A percentile compares a stretch with the other conserved stretches of the same genome.
phyloP scores from a whole-genome alignment of 2,888 invertebrate genomes.

The Tipula helvola region DNA sequence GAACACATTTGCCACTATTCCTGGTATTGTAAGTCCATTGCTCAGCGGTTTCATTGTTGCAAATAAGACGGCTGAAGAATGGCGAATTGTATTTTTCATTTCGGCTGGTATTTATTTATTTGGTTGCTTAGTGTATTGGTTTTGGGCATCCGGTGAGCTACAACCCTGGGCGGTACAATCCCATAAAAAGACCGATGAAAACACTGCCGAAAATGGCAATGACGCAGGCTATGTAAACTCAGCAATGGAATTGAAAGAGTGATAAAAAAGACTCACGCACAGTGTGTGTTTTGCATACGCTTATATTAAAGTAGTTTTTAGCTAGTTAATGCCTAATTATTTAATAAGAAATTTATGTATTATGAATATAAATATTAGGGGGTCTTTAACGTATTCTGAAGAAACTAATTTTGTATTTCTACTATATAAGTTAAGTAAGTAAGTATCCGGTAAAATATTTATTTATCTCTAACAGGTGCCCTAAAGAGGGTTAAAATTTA shows the following conservation, averaged over 20 bases:
- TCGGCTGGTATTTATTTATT: slow-evolving; percentile 67
- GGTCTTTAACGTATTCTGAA: too few species aligned
- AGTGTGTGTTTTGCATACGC: not conserved
- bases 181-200: slow-evolving; percentile 20
- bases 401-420: too few species aligned
- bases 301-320: not conserved
- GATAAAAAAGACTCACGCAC: not conserved
- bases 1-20: slow-evolving; percentile 81
- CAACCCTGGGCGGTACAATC: slow-evolving; percentile 61
- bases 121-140: slow-evolving; percentile 75
- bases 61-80: slow-evolving; percentile 60
- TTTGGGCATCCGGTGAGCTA: slow-evolving; percentile 65
- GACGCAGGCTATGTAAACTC: slow-evolving; percentile 27
- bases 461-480: too few species aligned
- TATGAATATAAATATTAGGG: too few species aligned
- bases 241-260: slow-evolving; percentile 32
- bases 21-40: slow-evolving; percentile 82
- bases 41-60: slow-evolving; percentile 67
- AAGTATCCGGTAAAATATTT: too few species aligned
- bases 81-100: slow-evolving; percentile 79
- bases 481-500: too few species aligned
- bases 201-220: not conserved
- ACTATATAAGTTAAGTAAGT: too few species aligned
- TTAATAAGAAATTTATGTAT: not conserved
- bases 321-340: not conserved